phyloP scores from a whole-genome alignment of 2,797 vertebrate genomes.

The Typhlichthys subterraneus region DNA sequence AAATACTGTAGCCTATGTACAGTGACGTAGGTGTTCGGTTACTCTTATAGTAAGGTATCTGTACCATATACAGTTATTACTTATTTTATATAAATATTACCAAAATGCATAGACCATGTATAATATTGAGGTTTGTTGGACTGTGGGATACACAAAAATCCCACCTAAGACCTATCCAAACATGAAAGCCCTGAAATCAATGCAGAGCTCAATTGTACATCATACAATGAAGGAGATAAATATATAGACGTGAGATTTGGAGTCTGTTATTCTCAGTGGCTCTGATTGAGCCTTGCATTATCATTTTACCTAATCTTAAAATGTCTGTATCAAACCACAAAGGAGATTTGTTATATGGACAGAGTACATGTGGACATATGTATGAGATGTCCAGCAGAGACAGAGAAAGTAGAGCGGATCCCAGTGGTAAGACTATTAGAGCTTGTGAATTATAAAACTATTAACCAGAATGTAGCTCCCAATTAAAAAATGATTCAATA shows the following conservation, averaged over 20 bases:
- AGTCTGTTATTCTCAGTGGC: constrained; percentile 23
- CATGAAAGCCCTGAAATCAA: constrained; percentile 22
- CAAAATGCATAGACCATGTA: too few relatives aligned
- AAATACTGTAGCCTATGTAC: too few relatives aligned
- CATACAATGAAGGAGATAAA: constrained; percentile 38
- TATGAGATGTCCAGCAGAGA: constrained; percentile 60
- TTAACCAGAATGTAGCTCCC: constrained; percentile 99
- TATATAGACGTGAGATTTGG: constrained; percentile 46
- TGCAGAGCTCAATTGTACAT: constrained; percentile 15
- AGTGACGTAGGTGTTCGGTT: too few relatives aligned
- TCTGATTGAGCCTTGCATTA: constrained; percentile 48
- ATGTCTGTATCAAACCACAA: constrained; percentile 43
- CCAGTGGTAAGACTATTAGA: constrained; percentile 96
- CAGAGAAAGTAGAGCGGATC: constrained; percentile 94
- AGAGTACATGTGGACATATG: constrained; percentile 14
- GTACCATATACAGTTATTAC: too few relatives aligned
- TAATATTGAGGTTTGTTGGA: too few relatives aligned
- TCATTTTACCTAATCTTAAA: constrained; percentile 67
- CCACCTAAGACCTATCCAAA: constrained; percentile 12
- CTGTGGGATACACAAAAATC: too few relatives aligned
- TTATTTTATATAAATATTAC: too few relatives aligned
- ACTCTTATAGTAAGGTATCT: too few relatives aligned
- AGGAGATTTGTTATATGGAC: background rate
- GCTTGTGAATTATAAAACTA: constrained; percentile 98
- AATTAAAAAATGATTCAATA: constrained; percentile 99